These are phyloP conservation scores for Monodelphis domestica DNA, from an alignment of 2,797 vertebrate genomes.

Conservation along the genomic window DNA sequence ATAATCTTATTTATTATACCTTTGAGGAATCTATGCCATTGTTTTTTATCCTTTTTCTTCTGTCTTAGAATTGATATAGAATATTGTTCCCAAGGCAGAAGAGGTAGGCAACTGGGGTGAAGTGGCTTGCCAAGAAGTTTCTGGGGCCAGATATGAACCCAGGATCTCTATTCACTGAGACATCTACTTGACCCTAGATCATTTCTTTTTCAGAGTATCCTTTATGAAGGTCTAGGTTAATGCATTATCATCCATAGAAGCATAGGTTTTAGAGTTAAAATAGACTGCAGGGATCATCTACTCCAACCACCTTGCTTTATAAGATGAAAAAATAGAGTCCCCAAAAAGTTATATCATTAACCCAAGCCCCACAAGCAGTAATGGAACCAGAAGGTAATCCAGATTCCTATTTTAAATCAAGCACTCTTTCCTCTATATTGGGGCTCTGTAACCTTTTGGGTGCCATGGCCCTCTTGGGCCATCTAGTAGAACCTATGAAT, in stretches of 20 bases:
- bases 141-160: no score
- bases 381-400: neutral
- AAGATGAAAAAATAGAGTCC: neutral
- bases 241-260: neutral
- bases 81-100: no score
- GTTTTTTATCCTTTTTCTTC: no score
- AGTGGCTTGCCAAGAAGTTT: no score
- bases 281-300: neutral
- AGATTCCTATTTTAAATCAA: neutral
- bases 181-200: no score
- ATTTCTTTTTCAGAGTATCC: constrained; percentile 21
- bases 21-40: constrained; percentile 5
- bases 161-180: no score
- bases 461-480: neutral
- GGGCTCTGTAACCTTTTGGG: neutral
- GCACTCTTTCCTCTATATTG: neutral
- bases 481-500: neutral
- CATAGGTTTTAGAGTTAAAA: neutral
- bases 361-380: neutral
- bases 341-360: neutral
- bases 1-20: constrained; percentile 22
- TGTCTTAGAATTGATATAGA: no score
- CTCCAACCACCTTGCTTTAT: neutral
- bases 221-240: neutral
- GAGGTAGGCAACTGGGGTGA: no score